Base-by-base conservation (phyloP, 2,888 invertebrate genomes). In the Eupithecia pulchellata region DNA sequence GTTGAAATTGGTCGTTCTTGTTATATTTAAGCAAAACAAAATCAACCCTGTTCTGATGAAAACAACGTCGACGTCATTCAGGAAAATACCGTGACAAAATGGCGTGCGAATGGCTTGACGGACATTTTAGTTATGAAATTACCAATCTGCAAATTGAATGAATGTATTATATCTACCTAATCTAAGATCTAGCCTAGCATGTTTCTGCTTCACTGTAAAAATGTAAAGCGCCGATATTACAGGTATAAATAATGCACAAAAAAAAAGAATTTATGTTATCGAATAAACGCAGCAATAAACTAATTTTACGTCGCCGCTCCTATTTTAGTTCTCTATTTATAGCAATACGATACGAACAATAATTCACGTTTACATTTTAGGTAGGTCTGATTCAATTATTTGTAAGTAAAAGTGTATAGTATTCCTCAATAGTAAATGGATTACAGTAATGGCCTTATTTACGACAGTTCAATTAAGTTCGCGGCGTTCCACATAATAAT, bases 331-430 rank as follows among this genome's bases (percentile, higher is more conserved):
- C 66, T 75, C 66, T 29, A n/a, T n/a, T n/a, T n/a, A 67, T 75
- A 75, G 88, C 87, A 90, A 90, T 89, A 88, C 86, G 39, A 88
- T 86, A 86, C 87, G 91, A 93, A 92, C 92, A 92, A 92, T 92
- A 83, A 64, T 86, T 86, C 85, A 85, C 77, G 82, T 82, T 87
- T 89, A 85, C 81, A 88, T 91, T 87, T 88, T 93, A 94, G 93
- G 90, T 93, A 93, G 93, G 92, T 86, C 89, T 85, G 88, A 92
- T 92, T 91, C 91, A 92, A 92, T 92, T 91, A 88, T 91, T 86
- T 84, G 78, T 93, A 94, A 93, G 93, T 89, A 87, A 91, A 92
- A 92, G 83, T 93, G 92, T 92, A 92, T 90, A 92, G 89, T 91
- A 89, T 88, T 85, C 86, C 87, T 86, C 87, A 88, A 88, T 89